Conservation (phyloP, 2,113 vertebrate genomes). For the Corythoichthys haematopterus region DNA sequence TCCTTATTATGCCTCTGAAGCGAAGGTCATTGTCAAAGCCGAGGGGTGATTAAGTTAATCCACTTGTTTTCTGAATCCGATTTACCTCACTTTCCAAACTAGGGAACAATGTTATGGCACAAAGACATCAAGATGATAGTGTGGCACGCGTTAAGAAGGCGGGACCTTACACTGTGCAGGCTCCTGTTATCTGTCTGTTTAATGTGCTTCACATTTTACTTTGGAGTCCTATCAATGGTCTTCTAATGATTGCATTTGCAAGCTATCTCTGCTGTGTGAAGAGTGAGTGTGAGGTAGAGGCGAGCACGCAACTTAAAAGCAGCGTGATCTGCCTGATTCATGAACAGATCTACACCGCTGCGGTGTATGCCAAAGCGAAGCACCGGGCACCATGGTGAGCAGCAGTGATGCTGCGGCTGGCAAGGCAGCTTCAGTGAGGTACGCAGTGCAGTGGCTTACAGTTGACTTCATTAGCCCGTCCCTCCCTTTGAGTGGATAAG, state of each 20-base stretch:
- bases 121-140: conserved; percentile 69
- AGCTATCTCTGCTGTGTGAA: conserved; percentile 35
- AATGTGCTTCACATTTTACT: conserved; percentile 53
- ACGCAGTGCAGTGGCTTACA: conserved; percentile 64
- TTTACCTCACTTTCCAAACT: conserved; percentile 70
- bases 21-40: conserved; percentile 73
- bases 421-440: conserved; percentile 43
- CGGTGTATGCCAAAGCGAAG: conserved; percentile 37
- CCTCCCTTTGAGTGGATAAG: conserved; percentile 42
- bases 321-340: conserved; percentile 37
- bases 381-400: conserved; percentile 35
- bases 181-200: conserved; percentile 53
- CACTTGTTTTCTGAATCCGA: conserved; percentile 74
- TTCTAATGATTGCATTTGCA: conserved; percentile 56
- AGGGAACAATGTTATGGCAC: conserved; percentile 62
- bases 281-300: conserved; percentile 29
- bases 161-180: conserved; percentile 37
- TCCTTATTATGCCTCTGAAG: conserved; percentile 67
- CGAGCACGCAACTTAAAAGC: conserved; percentile 34
- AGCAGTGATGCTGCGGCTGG: conserved; percentile 39
- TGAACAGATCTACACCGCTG: conserved; percentile 43
- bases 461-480: conserved; percentile 62
- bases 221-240: conserved; percentile 39
- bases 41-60: conserved; percentile 75
- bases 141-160: conserved; percentile 47